Conservation (phyloP, 2,888 invertebrate species). For the Subacronicta megacephala region DNA sequence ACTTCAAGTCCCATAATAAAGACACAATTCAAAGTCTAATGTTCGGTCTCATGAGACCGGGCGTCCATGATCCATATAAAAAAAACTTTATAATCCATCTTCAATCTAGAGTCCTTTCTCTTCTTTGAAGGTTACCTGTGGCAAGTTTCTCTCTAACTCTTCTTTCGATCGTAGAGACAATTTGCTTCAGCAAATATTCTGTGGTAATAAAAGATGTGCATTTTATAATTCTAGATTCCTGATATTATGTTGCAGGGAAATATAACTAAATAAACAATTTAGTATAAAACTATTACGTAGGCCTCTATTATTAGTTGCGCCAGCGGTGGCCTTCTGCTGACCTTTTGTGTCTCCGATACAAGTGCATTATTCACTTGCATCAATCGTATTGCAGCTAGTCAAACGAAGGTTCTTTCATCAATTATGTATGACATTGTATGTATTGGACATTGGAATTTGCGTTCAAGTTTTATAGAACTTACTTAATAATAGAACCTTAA, state of each 20-base stretch:
- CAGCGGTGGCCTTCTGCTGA: conserved; percentile 61
- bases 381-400: conserved; percentile 27
- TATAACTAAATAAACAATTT: conserved; percentile 30
- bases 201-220: neutral
- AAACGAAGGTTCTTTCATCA: conserved; percentile 15
- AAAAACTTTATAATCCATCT: neutral
- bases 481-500: no score
- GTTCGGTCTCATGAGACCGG: no score
- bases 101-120: neutral
- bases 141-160: no score
- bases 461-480: no score
- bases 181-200: no score
- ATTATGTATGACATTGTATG: conserved; percentile 6
- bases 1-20: no score
- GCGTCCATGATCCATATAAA: conserved; percentile 14
- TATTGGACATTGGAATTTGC: no score
- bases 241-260: conserved; percentile 5
- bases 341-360: conserved; percentile 55
- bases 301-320: conserved; percentile 55
- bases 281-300: conserved; percentile 41
- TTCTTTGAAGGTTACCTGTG: neutral
- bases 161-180: no score
- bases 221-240: no score
- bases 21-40: no score
- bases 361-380: conserved; percentile 51